These are phyloP conservation scores for Mastomys natalensis DNA, from an alignment of 2,113 vertebrate species.

Conservation along the genomic window DNA sequence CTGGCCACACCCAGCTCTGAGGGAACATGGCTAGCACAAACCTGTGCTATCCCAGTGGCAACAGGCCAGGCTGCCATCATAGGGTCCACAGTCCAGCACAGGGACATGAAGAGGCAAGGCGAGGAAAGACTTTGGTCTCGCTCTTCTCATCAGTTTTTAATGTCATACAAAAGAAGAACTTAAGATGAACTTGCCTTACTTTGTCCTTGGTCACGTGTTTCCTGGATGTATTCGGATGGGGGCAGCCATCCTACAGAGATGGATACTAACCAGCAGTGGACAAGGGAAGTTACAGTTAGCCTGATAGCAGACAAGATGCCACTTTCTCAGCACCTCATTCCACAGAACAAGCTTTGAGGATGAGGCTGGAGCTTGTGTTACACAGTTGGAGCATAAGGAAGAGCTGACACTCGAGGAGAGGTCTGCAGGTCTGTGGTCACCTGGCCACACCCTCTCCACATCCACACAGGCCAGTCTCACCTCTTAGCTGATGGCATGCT, in stretches of 20 bases:
- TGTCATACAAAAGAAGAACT: background rate
- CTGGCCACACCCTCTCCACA: background rate
- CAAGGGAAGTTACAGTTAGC: accelerated
- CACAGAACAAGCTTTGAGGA: accelerated
- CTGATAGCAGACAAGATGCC: accelerated
- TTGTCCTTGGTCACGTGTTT: background rate
- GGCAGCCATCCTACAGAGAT: background rate
- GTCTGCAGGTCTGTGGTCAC: background rate
- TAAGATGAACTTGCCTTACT: background rate
- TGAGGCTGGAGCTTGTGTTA: background rate
- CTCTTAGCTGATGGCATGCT: background rate
- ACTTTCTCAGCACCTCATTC: background rate
- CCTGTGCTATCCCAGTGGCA: background rate
- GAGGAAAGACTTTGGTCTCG: background rate
- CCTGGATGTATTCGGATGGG: accelerated
- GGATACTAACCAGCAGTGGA: accelerated
- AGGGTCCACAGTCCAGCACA: too few relatives aligned
- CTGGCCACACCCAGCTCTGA: background rate
- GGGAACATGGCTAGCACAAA: background rate
- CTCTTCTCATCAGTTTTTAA: background rate
- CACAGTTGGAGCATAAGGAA: background rate
- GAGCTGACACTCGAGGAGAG: too few relatives aligned
- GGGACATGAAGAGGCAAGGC: background rate
- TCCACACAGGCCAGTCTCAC: background rate
- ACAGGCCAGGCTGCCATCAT: background rate